Evolutionary conservation across 2,888 invertebrate species (phyloP).

Genomic region (Perizoma affinitatum): DNA sequence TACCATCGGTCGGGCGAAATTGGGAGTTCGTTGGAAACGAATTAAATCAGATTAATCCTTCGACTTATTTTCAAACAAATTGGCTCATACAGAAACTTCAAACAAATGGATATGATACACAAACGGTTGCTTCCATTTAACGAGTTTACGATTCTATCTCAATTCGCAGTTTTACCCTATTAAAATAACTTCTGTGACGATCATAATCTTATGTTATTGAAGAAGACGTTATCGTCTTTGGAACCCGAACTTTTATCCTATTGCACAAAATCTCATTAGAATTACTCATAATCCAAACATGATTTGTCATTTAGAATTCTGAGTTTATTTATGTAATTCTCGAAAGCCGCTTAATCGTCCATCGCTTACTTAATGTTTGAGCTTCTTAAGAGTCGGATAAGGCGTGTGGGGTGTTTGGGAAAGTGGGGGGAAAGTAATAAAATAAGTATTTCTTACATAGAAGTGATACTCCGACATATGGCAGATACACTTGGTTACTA

Average conservation of each 20-base stretch:
- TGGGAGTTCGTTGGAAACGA: constrained; percentile 46
- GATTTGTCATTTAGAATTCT: constrained; percentile 55
- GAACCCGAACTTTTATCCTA: constrained; percentile 44
- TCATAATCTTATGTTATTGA: constrained; percentile 4
- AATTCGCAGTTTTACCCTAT: not conserved
- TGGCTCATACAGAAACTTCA: constrained; percentile 31
- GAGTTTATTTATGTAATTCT: constrained; percentile 66
- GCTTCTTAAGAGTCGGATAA: constrained; percentile 51
- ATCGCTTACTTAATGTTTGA: constrained; percentile 68
- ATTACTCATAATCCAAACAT: constrained; percentile 57
- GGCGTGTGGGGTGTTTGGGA: constrained; percentile 39
- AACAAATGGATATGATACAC: constrained; percentile 10
- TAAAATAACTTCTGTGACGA: not conserved
- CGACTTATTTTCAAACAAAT: constrained; percentile 52
- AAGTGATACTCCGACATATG: constrained; percentile 6
- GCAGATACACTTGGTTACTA: no score
- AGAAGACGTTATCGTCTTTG: constrained; percentile 11
- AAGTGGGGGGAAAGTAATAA: constrained; percentile 31
- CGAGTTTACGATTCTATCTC: constrained; percentile 1
- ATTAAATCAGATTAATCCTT: constrained; percentile 55
- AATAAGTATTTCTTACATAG: constrained; percentile 6
- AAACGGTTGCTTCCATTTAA: constrained; percentile 6
- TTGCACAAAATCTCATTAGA: constrained; percentile 53
- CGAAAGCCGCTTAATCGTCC: constrained; percentile 70
- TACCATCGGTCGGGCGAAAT: constrained; percentile 53